phyloP scores from a whole-genome alignment of 2,113 vertebrate genomes.

The Anas platyrhynchos region DNA sequence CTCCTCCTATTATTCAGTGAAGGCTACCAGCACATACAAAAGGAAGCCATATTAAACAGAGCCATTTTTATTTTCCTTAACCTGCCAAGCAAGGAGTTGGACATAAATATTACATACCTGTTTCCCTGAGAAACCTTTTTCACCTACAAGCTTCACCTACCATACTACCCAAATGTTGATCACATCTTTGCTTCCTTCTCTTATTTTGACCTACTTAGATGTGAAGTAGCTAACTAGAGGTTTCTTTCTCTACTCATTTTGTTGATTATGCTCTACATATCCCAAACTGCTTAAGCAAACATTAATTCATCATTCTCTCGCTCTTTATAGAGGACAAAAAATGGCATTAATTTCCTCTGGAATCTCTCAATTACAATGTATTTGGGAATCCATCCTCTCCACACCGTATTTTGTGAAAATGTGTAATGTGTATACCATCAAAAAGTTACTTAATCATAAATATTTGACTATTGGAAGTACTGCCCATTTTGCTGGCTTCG shows the following conservation, averaged over 20 bases:
- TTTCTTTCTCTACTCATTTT: not conserved
- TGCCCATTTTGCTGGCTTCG: not conserved
- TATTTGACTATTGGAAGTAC: not conserved
- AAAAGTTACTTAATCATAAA: not conserved
- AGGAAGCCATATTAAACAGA: not conserved
- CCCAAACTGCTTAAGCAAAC: not conserved
- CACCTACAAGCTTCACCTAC: not conserved
- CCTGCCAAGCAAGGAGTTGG: not conserved
- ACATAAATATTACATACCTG: accelerated
- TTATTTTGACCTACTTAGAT: not conserved
- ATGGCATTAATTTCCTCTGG: not conserved
- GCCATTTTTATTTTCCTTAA: not conserved
- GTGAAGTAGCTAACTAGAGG: not conserved
- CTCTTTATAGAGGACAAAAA: not conserved
- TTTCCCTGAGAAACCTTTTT: not conserved
- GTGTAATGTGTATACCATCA: not conserved
- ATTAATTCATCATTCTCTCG: not conserved
- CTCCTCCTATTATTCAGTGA: accelerated
- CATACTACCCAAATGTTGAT: accelerated
- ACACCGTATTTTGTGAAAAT: not conserved
- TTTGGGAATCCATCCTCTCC: not conserved
- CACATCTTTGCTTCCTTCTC: not conserved
- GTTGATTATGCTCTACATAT: not conserved
- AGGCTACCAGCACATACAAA: accelerated
- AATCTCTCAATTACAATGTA: not conserved